Evolutionary conservation across 1,140 invertebrate genomes (phyloP), one percentile per base, ranked within the genome.

Genomic region (Musca vetustissima): DNA sequence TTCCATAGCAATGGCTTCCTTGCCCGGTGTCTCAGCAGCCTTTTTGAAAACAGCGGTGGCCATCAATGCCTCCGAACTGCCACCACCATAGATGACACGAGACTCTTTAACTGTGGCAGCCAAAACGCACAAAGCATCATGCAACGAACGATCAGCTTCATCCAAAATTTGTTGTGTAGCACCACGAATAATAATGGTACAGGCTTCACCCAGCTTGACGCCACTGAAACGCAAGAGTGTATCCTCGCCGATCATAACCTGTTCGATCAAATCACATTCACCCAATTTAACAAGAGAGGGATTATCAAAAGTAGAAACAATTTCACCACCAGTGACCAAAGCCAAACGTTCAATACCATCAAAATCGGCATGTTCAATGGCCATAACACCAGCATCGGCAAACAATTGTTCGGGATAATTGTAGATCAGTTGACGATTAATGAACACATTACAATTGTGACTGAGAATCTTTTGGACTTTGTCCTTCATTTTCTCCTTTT

Each of bases 321-420:
- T 99, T 86, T 99, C 98, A 68, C 96, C 97, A 69, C 96, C 97
- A 74, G 97, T 98, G 1, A 99, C 98, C 7, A 99, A 87, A 48
- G 97, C 96, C 19, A 99, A 85, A 72, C 97, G 87, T 83, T 99
- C 98, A 78, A 99, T 98, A 55, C 98, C 98, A 85, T 99, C 97
- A 83, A 99, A 99, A 83, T 99, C 98, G 11, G 98, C 98, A 85
- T 99, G 98, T 82, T 99, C 98, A 80, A 99, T 99, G 0, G 98
- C 97, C 98, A 99, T 99, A 1, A 99, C 89, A 69, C 94, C 93
- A 70, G 95, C 93, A 88, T 99, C 98, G 64, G 98, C 95, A 85
- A 99, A 99, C 66, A 99, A 84, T 85, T 99, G 98, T 83, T 99
- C 98, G 1, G 98, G 98, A 82, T 99, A 99, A 83, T 99, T 99